Evolutionary conservation across 2,888 invertebrate species (phyloP).

Genomic region (Nemapogon koenigi): DNA sequence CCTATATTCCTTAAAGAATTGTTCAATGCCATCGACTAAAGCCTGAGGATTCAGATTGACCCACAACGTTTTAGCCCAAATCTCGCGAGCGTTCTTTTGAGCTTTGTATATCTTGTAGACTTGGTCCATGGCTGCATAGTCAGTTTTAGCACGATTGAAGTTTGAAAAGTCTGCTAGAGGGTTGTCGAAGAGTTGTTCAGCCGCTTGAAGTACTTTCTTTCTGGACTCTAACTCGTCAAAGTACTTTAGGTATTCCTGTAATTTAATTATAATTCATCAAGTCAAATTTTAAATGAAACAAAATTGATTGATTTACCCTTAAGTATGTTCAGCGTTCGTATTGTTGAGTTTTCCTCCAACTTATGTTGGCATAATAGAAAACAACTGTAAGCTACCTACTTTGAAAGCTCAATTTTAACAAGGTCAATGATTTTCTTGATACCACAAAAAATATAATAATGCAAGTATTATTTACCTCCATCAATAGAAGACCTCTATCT

Average conservation of each 20-base stretch:
- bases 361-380: too few relatives aligned
- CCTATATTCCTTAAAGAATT: conserved; percentile 78
- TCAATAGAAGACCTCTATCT: conserved; percentile 72
- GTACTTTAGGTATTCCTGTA: conserved; percentile 66
- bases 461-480: conserved; percentile 60
- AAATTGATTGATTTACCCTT: too few relatives aligned
- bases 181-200: conserved; percentile 88
- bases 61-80: conserved; percentile 90
- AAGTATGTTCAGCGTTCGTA: too few relatives aligned
- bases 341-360: too few relatives aligned
- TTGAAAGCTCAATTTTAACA: too few relatives aligned
- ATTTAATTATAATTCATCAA: too few relatives aligned
- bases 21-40: conserved; percentile 86
- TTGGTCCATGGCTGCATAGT: conserved; percentile 71
- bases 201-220: conserved; percentile 61
- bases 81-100: conserved; percentile 77
- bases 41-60: conserved; percentile 84
- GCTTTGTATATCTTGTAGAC: conserved; percentile 80
- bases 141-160: conserved; percentile 68
- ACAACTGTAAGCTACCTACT: too few relatives aligned
- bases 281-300: too few relatives aligned
- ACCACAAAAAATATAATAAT: conserved; percentile 1
- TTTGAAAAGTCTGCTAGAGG: conserved; percentile 83
- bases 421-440: too few relatives aligned
- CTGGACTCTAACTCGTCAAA: conserved; percentile 72